Base-by-base conservation (phyloP, 2,888 invertebrate species). In the Bimastos eiseni region DNA sequence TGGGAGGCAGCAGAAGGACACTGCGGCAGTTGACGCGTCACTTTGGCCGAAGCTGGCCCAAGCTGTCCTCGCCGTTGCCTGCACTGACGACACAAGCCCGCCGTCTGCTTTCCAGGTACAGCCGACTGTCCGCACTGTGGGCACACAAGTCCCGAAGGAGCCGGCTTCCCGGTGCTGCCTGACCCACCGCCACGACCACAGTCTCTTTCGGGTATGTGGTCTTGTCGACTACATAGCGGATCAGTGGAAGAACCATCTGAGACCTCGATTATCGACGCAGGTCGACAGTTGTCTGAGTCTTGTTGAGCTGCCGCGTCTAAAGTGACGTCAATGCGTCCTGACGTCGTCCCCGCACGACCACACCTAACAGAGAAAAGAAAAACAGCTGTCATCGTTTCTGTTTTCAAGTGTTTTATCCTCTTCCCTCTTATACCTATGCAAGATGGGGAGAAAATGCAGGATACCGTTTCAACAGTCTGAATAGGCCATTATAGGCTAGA, bases 91-190 rank as follows among this genome's bases (percentile, higher is more conserved):
- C 70, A 70, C n/a, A 70, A 70, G 2, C 70, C 70, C 8, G n/a
- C 70, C 13, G 70, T 70, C 70, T 70, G 30, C n/a, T 70, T 70
- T n/a, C 70, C 70, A n/a, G 30, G 11, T 70, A 8, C 4, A n/a
- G n/a, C 70, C 30, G 70, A 70, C 70, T 70, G 70, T n/a, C 70
- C 70, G n/a, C 70, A 70, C 70, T 70, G 70, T 70, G 70, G 70
- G n/a, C 70, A 70, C n/a, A 30, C 70, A 2, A 70, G 70, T 8
- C 70, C 30, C 70, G 70, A 70, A n/a, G n/a, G n/a, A 70, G 70
- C n/a, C 11, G 70, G 70, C 70, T 70, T 30, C 70, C 70, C 70
- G 70, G n/a, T 13, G 70, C 11, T 70, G 70, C n/a, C n/a, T n/a
- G 8, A n/a, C n/a, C n/a, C 70, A 70, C 30, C 3, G n/a, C 70